A percentile compares a stretch with the other conserved stretches of the same genome.
These are phyloP conservation scores for Grantiella picta DNA, from an alignment of 2,113 vertebrate genomes.

Conservation along the genomic window DNA sequence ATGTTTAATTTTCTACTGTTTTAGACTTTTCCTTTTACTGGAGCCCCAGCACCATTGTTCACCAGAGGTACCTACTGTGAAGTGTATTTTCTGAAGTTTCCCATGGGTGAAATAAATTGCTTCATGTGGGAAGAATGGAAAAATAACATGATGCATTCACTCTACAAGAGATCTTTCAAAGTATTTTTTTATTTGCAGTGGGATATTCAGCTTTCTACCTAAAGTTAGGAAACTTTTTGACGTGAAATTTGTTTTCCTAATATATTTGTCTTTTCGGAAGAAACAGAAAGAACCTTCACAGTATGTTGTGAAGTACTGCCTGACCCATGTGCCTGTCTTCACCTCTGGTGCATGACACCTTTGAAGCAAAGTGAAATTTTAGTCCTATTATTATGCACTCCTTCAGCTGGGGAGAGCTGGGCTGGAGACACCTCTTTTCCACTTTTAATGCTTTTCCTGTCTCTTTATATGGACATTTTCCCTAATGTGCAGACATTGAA, in stretches of 20 bases:
- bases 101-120: not conserved
- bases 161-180: not conserved
- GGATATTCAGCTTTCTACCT: not conserved
- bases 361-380: not conserved
- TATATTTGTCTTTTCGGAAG: not conserved
- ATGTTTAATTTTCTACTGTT: constrained; percentile 44
- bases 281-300: not conserved
- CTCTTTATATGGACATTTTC: not conserved
- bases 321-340: not conserved
- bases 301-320: not conserved
- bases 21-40: constrained; percentile 2
- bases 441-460: not conserved
- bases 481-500: not conserved
- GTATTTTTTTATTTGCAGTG: not conserved
- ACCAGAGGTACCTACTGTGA: not conserved
- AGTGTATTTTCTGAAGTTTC: not conserved
- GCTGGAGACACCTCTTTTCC: not conserved
- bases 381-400: not conserved
- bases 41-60: constrained; percentile 19
- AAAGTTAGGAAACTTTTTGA: not conserved
- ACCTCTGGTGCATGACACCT: not conserved
- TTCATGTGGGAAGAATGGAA: not conserved
- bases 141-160: not conserved
- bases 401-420: not conserved
- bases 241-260: too few relatives aligned